These are phyloP conservation scores for Zaprionus lachaisei DNA, from an alignment of 1,140 invertebrate genomes.

Conservation along the genomic window DNA sequence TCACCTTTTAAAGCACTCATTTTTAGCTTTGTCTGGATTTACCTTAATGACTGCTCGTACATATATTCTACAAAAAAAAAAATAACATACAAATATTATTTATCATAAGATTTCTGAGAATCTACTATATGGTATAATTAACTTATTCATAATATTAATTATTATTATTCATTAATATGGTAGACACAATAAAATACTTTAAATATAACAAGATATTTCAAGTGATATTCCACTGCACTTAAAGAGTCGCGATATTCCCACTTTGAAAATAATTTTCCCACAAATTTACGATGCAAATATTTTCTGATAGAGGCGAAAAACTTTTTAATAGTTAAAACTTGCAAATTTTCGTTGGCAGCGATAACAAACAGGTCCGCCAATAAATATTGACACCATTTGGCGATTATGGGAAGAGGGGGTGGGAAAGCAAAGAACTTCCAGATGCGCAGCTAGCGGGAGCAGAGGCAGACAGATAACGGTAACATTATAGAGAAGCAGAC, in stretches of 20 bases:
- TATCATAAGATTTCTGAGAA: neutral
- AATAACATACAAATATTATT: too few relatives aligned
- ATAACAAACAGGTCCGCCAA: slow-evolving; percentile 83
- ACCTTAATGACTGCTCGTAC: too few relatives aligned
- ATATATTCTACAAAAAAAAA: too few relatives aligned
- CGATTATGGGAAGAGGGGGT: slow-evolving; percentile 50
- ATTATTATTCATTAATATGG: too few relatives aligned
- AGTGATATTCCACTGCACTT: neutral
- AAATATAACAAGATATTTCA: neutral
- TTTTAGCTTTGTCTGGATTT: too few relatives aligned
- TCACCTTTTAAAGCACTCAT: too few relatives aligned
- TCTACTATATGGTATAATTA: neutral
- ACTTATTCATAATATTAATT: too few relatives aligned
- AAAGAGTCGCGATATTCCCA: slow-evolving; percentile 1
- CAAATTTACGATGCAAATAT: slow-evolving; percentile 65
- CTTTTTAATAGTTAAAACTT: slow-evolving; percentile 80
- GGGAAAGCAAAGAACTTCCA: neutral
- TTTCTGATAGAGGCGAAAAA: slow-evolving; percentile 54
- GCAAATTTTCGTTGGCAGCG: slow-evolving; percentile 68
- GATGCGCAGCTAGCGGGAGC: neutral
- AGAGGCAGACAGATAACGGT: slow-evolving; percentile 59
- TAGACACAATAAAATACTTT: neutral
- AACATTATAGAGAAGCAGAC: slow-evolving; percentile 62
- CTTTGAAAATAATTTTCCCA: slow-evolving; percentile 32
- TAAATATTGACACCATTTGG: slow-evolving; percentile 84